Evolutionary conservation across 1,140 invertebrate species (phyloP), one percentile per base, ranked within the genome.

Genomic region (Lepidostoma basale): DNA sequence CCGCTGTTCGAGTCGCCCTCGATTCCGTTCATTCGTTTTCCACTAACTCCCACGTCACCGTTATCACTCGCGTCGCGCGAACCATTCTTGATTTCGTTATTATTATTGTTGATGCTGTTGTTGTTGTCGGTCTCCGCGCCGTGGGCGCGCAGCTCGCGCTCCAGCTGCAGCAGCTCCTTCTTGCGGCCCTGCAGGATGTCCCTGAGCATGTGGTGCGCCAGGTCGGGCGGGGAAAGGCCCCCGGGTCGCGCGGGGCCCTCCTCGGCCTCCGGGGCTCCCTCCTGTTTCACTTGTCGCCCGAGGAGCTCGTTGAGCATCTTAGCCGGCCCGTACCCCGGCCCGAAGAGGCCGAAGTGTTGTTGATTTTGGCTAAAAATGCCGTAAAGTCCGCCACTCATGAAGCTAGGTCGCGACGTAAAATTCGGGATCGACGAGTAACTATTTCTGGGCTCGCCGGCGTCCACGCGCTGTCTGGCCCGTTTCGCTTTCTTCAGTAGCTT

Each of bases 371-470:
- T 89, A 78, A 92, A 91, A 83, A 92, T 89, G 79, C 89, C 87
- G 89, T 92, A 93, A 76, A 93, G 84, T 86, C 90, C 88, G 79
- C 90, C 87, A 79, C 90, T 89, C 81, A 93, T 89, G 84, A 92
- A 92, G 80, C 87, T 89, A 81, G 89, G 90, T 81, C 91, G 88
- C 84, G 90, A 92, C 86, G 90, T 90, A 79, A 91, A 91, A 82
- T 90, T 92, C 81, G 91, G 90, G 78, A 93, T 93, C 80, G 90
- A 92, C 74, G 92, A 92, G 86, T 95, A 95, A 80, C 90, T 92
- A 88, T 95, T 95, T 83, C 93, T 89, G 81, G 93, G 93, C 87
- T 95, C 92, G 77, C 92, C 92, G 86, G 92, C 92, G 90, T 95
- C 93, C 85, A 95, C 92, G 86, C 93, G 90, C 88, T 95, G 92